Evolutionary conservation across 92 coral and sea anemone genomes (phyloP).

Genomic region (Umimayanthus chanpuru): DNA sequence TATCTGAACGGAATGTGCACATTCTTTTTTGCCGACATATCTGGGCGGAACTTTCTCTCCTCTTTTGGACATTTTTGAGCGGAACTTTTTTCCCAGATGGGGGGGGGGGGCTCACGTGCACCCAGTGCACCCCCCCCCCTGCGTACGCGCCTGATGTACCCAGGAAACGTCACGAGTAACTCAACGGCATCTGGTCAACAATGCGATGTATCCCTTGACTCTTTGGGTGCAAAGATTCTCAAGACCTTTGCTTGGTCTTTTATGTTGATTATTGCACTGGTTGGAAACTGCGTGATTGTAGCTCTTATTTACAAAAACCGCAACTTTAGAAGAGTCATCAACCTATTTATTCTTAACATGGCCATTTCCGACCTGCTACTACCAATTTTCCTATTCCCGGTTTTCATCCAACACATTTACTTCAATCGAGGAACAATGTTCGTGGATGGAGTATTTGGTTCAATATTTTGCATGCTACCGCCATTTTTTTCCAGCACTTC

Average conservation of each 20-base stretch:
- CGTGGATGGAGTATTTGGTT: background rate
- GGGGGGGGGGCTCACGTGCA: too few species aligned
- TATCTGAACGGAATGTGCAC: too few species aligned
- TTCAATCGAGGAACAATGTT: background rate
- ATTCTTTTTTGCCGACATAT: too few species aligned
- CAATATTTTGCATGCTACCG: background rate
- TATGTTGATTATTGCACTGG: background rate
- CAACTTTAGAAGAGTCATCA: background rate
- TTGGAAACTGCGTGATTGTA: background rate
- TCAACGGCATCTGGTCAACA: background rate
- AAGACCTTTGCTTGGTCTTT: background rate
- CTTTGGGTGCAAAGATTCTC: background rate
- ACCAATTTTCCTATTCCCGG: background rate
- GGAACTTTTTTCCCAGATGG: too few species aligned
- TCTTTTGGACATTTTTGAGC: too few species aligned
- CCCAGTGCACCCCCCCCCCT: too few species aligned
- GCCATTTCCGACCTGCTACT: background rate
- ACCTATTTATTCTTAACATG: background rate
- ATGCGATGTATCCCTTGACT: background rate
- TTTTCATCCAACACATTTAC: background rate
- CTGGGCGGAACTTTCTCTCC: too few species aligned
- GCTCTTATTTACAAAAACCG: background rate
- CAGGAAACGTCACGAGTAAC: background rate
- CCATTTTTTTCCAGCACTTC: background rate
- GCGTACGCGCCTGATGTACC: too few species aligned